Base-by-base conservation (phyloP, 2,888 invertebrate species). In the Platycheirus albimanus region DNA sequence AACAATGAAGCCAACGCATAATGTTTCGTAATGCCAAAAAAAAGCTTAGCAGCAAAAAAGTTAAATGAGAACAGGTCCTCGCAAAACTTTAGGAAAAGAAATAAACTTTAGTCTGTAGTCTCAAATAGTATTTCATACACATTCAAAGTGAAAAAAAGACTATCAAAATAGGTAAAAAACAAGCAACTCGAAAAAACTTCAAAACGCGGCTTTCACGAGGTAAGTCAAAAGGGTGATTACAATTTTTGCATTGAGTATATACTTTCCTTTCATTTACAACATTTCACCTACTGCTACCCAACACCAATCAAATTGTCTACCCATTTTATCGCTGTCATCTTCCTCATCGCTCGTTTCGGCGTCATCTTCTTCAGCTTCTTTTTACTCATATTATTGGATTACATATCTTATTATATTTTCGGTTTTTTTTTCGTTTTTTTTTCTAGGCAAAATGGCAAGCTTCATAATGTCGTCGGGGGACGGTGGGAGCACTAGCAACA, bases 371-470 rank as follows among this genome's bases (percentile, higher is more conserved):
- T 66, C 84, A 11, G 70, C 72, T 33, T 56, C 56, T 6, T 64
- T 75, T n/a, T 77, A 76, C 0, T 19, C 63, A 11, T 28, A 8
- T 49, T 33, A 41, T 52, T 13, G 30, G n/a, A n/a, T n/a, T n/a
- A n/a, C n/a, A n/a, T n/a, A n/a, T n/a, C n/a, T n/a, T n/a, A n/a
- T n/a, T n/a, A n/a, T n/a, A n/a, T n/a, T n/a, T n/a, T n/a, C n/a
- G n/a, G n/a, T n/a, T n/a, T n/a, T n/a, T n/a, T n/a, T n/a, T n/a
- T n/a, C n/a, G n/a, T n/a, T n/a, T n/a, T n/a, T n/a, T n/a, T n/a
- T n/a, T n/a, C n/a, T n/a, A 83, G 83, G 78, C 24, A 69, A 83
- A 78, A 83, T 83, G 78, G 78, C 83, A 64, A 83, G 78, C 43
- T 83, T 74, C 64, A 63, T 83, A 58, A 69, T 78, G 64, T 74